phyloP scores from a whole-genome alignment of 2,888 invertebrate genomes.

The Drosophila incognita region DNA sequence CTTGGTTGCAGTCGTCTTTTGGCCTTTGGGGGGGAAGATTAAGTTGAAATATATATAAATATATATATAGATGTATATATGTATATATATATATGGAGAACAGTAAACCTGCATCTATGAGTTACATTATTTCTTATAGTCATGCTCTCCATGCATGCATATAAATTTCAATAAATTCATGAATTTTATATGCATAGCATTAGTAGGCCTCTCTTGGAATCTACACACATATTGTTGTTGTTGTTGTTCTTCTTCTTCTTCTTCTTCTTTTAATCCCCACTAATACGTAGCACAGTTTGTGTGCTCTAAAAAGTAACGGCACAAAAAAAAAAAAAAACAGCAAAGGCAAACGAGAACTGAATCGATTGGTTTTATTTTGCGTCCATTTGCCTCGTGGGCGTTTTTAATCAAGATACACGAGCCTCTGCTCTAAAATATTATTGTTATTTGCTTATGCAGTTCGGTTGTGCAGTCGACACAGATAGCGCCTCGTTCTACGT shows the following conservation, averaged over 20 bases:
- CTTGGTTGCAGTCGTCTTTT: conserved; percentile 52
- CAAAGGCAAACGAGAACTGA: conserved; percentile 12
- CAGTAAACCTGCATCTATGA: conserved; percentile 28
- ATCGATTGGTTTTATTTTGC: conserved; percentile 46
- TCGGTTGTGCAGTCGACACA: conserved; percentile 25
- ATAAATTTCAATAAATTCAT: conserved; percentile 79
- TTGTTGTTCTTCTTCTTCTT: conserved; percentile 23
- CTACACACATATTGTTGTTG: conserved; percentile 15
- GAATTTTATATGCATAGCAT: conserved; percentile 70
- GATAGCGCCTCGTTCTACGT: conserved; percentile 18
- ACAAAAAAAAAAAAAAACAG: conserved; percentile 1
- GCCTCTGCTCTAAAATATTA: conserved; percentile 56
- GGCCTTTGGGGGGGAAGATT: conserved; percentile 18
- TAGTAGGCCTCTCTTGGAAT: conserved; percentile 31
- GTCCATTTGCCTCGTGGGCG: conserved; percentile 51
- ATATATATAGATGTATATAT: background rate
- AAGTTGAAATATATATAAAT: conserved; percentile 6
- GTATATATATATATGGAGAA: background rate
- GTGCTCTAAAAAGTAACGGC: conserved; percentile 52
- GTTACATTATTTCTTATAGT: conserved; percentile 33
- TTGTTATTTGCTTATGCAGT: conserved; percentile 63
- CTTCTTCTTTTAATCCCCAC: conserved; percentile 53
- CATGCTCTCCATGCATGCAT: conserved; percentile 28
- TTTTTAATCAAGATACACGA: conserved; percentile 67
- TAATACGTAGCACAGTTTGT: conserved; percentile 61